Evolutionary conservation across 23 tunicate species (phyloP), one percentile per base, ranked within the genome.

Genomic region (Ciona savignyi): DNA sequence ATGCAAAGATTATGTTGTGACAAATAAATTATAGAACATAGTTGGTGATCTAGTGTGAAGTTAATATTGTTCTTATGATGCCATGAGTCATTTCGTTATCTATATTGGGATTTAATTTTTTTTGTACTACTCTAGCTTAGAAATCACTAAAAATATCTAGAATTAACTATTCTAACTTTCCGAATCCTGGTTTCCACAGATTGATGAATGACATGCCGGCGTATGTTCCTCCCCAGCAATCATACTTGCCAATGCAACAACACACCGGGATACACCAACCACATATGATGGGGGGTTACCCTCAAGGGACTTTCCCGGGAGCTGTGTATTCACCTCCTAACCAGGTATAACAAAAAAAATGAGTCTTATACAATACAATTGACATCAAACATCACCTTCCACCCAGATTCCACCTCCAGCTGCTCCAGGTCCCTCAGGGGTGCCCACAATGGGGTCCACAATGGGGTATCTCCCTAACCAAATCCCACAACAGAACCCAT

Each of bases 171-270:
- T n/a, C n/a, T 42, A 42, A 42, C 56, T 6, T 42, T 15, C 56
- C 56, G 9, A 42, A 9, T 42, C 56, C 11, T 15, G 9, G 15
- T 15, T 61, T 48, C 2, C 68, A 2, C 29, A 83, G 88, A 26
- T 75, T 83, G 31, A 83, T 83, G 88, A 83, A 83, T 25, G 81
- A 83, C n/a, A 83, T 83, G 81, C 88, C 88, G 30, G 81, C 51
- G 3, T 83, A 83, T 48, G 68, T 51, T 23, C 62, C 60, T 26
- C 23, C 88, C 21, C 60, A 63, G 28, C 60, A 34, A 24, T 67
- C 56, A 42, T 42, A 42, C 56, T 69, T 67, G 80, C 62, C 63
- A 0, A 60, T 30, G 25, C 70, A 67, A 29, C 48, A 22, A 64
- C 68, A 77, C 25, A 33, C 51, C 33, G 77, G 72, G 33, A 80